These are phyloP conservation scores for Galeopterus variegatus DNA, from an alignment of 2,113 vertebrate genomes.

Conservation along the genomic window DNA sequence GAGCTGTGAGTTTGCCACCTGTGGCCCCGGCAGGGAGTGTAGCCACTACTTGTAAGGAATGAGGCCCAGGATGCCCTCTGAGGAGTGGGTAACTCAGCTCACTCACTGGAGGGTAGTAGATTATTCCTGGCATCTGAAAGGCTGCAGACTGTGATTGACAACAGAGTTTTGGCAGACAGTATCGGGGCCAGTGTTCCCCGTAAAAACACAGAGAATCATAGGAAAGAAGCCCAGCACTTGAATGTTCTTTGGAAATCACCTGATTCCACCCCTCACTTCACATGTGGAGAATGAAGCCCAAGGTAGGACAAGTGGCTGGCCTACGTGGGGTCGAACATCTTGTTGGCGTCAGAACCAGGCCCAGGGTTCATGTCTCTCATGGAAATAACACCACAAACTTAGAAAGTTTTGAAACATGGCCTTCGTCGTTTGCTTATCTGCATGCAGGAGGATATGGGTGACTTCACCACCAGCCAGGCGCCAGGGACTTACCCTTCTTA, in stretches of 20 bases:
- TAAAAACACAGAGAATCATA: background rate
- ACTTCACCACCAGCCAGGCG: background rate
- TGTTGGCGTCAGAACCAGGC: accelerated
- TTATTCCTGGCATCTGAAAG: background rate
- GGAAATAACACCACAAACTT: background rate
- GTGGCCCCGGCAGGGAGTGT: background rate
- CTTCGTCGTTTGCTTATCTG: background rate
- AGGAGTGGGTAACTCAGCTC: background rate
- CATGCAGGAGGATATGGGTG: background rate
- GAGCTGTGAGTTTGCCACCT: too few relatives aligned
- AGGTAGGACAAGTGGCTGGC: accelerated
- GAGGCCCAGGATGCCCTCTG: background rate
- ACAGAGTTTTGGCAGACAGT: background rate
- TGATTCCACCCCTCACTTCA: background rate
- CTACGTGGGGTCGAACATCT: accelerated
- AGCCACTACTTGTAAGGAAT: background rate
- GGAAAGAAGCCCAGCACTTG: background rate
- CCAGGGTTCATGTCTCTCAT: too few relatives aligned
- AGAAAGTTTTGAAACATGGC: background rate
- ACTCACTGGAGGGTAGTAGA: background rate
- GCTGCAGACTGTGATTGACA: background rate
- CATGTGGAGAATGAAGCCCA: accelerated
- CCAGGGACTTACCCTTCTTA: background rate
- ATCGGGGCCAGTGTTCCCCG: background rate
- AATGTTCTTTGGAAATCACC: background rate